Percentiles rank a stretch among this genome's conserved stretches.
These are phyloP conservation scores for Psilanteris sp. DNA, from an alignment of 1,140 invertebrate species.

Conservation along the genomic window DNA sequence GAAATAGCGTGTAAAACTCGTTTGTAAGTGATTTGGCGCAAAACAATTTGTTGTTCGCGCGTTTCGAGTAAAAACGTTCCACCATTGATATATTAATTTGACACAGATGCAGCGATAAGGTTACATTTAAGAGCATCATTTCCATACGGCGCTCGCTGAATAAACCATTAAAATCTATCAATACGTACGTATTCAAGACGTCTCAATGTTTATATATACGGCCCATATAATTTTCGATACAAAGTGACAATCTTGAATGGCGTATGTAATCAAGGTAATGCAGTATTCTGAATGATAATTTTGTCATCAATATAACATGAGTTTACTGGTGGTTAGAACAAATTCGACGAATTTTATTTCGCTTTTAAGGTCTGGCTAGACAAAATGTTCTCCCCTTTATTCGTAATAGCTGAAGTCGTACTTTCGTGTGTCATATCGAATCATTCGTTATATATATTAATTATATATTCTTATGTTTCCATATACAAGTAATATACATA, in stretches of 20 bases:
- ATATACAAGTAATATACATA: too few relatives aligned
- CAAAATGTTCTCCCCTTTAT: not conserved
- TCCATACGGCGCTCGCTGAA: constrained; percentile 14
- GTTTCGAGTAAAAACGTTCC: too few relatives aligned
- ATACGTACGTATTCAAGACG: not conserved
- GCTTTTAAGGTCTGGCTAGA: too few relatives aligned
- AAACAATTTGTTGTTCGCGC: too few relatives aligned
- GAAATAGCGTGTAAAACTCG: too few relatives aligned
- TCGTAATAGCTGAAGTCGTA: too few relatives aligned
- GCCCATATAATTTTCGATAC: constrained; percentile 16
- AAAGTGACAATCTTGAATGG: constrained; percentile 15
- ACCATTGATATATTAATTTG: too few relatives aligned
- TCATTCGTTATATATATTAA: too few relatives aligned
- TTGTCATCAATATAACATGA: constrained; percentile 9
- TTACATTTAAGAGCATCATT: constrained; percentile 2
- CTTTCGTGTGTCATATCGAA: too few relatives aligned
- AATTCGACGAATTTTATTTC: not conserved
- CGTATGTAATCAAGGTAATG: constrained; percentile 14
- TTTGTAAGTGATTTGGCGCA: too few relatives aligned
- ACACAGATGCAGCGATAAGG: not conserved
- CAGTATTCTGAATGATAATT: constrained; percentile 26
- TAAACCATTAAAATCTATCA: constrained; percentile 29
- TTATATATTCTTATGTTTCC: too few relatives aligned
- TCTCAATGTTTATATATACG: constrained; percentile 5
- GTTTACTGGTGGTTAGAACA: not conserved